Conservation (phyloP, 2,797 vertebrate species). For the Apogon hyalosoma region DNA sequence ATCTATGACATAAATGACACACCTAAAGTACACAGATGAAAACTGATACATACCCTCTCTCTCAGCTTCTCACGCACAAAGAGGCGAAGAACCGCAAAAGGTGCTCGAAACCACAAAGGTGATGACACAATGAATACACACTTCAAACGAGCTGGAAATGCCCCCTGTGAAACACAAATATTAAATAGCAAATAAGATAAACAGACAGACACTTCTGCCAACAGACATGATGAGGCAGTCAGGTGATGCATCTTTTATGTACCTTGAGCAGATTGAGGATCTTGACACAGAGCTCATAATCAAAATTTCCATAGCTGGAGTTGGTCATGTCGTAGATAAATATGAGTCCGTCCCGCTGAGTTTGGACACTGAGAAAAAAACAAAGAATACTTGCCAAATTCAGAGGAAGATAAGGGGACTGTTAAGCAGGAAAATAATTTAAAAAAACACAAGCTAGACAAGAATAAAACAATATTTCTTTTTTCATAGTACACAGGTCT, state of each 20-base stretch:
- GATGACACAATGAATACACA: slow-evolving; percentile 91
- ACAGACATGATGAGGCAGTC: not conserved
- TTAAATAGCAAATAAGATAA: slow-evolving; percentile 1
- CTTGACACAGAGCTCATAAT: slow-evolving; percentile 91
- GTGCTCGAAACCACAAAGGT: slow-evolving; percentile 90
- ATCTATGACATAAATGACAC: not conserved
- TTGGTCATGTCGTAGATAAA: slow-evolving; percentile 93
- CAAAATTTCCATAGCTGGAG: slow-evolving; percentile 89
- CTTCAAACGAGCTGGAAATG: slow-evolving; percentile 89
- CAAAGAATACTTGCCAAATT: slow-evolving; percentile 9
- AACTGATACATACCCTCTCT: slow-evolving; percentile 82
- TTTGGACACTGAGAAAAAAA: slow-evolving; percentile 80
- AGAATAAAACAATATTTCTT: not conserved
- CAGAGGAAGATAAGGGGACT: not conserved
- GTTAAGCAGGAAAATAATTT: not conserved
- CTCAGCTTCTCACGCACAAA: slow-evolving; percentile 90
- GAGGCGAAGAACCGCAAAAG: slow-evolving; percentile 87
- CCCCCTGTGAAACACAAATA: slow-evolving; percentile 78
- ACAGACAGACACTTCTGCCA: not conserved
- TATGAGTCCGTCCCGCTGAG: slow-evolving; percentile 88
- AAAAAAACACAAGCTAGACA: not conserved
- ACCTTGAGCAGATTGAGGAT: slow-evolving; percentile 91
- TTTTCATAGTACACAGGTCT: not conserved
- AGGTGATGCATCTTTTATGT: slow-evolving; percentile 28
- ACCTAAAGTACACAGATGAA: not conserved